Percentiles rank a stretch among this genome's conserved stretches.
Evolutionary conservation across 2,888 invertebrate genomes (phyloP).

Genomic region (Stenolophus ochropezus): DNA sequence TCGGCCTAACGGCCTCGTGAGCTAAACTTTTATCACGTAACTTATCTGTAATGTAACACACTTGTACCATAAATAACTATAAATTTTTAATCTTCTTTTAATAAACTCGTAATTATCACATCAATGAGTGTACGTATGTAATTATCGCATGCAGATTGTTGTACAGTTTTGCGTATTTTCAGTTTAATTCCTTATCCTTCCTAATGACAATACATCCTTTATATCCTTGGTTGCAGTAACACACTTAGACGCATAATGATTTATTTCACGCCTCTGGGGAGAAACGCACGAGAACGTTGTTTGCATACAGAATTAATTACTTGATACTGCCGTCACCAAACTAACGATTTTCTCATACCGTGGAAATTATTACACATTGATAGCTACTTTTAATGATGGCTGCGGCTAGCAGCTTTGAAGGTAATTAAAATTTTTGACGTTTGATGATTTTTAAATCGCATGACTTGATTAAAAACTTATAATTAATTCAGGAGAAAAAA

Average conservation of each 20-base stretch:
- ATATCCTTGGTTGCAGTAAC: not conserved
- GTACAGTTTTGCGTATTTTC: not conserved
- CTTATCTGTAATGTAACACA: no score
- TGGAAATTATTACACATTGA: not conserved
- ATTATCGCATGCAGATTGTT: no score
- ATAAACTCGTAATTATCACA: no score
- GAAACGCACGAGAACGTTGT: not conserved
- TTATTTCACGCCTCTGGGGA: not conserved
- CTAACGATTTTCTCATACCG: slow-evolving; percentile 3
- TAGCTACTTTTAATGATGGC: not conserved
- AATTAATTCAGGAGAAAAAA: no score
- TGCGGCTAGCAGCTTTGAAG: not conserved
- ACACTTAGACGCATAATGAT: not conserved
- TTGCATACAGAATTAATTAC: slow-evolving; percentile 30
- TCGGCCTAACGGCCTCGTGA: no score
- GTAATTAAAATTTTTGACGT: not conserved
- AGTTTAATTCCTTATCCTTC: not conserved
- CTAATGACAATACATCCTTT: not conserved
- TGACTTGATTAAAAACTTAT: not conserved
- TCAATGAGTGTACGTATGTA: no score
- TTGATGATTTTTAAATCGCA: not conserved
- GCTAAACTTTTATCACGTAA: no score
- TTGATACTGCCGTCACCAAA: slow-evolving; percentile 15
- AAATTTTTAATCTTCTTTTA: no score
- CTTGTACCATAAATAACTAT: no score